phyloP scores from a whole-genome alignment of 2,888 invertebrate species.

The Pachydiplax longipennis region DNA sequence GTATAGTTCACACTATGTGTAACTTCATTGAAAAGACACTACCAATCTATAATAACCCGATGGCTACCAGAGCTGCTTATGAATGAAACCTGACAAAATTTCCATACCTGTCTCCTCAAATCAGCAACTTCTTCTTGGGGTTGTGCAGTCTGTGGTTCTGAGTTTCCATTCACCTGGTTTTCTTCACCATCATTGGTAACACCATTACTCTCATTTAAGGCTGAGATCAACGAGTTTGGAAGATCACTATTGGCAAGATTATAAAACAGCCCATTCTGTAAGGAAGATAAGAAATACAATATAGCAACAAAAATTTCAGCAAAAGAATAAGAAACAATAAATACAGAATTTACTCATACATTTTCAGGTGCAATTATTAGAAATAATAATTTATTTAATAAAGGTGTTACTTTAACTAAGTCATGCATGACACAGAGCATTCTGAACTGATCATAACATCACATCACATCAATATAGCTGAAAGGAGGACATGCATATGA shows the following conservation, averaged over 20 bases:
- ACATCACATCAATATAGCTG: too few species aligned
- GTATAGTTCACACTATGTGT: too few species aligned
- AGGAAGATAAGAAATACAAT: slow-evolving; percentile 43
- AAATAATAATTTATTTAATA: too few species aligned
- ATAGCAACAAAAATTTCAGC: neutral
- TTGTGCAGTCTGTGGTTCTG: slow-evolving; percentile 6
- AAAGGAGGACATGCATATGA: too few species aligned
- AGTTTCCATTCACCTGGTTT: slow-evolving; percentile 45
- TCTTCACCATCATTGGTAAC: slow-evolving; percentile 46
- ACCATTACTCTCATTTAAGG: slow-evolving; percentile 47
- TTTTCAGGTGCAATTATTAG: too few species aligned
- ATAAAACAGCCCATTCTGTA: slow-evolving; percentile 72
- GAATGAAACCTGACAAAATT: slow-evolving; percentile 65
- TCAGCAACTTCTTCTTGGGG: slow-evolving; percentile 71
- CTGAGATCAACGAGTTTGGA: slow-evolving; percentile 65
- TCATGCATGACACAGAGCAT: too few species aligned
- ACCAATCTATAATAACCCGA: too few species aligned
- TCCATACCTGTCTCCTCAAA: slow-evolving; percentile 77
- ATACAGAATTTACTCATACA: too few species aligned
- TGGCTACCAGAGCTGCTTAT: too few species aligned
- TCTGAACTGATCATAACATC: too few species aligned
- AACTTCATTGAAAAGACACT: too few species aligned
- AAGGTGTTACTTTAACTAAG: too few species aligned
- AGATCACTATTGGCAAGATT: slow-evolving; percentile 61
- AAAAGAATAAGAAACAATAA: neutral